phyloP scores from a whole-genome alignment of 1,140 invertebrate species.

The Periplaneta americana region DNA sequence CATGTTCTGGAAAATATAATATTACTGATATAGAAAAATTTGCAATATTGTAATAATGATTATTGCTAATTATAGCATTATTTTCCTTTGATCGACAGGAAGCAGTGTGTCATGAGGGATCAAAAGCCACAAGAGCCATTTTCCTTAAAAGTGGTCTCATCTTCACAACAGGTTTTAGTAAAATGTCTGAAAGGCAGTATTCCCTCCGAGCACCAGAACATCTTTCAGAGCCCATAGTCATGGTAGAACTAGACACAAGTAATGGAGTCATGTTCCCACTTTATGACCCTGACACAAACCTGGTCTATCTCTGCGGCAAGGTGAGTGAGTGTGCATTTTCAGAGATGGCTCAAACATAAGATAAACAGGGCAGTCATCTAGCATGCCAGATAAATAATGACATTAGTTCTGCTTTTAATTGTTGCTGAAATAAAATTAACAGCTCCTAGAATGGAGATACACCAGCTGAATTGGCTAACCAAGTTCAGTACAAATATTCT shows the following conservation, averaged over 20 bases:
- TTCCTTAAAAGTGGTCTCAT: constrained; percentile 84
- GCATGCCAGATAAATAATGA: too few relatives aligned
- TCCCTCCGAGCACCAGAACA: constrained; percentile 86
- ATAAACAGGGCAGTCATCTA: too few relatives aligned
- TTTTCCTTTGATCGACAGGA: constrained; percentile 52
- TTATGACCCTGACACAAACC: constrained; percentile 95
- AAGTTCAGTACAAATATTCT: too few relatives aligned
- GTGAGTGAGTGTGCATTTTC: constrained; percentile 35
- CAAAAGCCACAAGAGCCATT: constrained; percentile 92
- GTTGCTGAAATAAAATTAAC: too few relatives aligned
- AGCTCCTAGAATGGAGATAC: too few relatives aligned
- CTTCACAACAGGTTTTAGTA: constrained; percentile 96
- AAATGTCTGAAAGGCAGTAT: constrained; percentile 94
- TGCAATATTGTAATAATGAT: neutral
- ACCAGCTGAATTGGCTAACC: too few relatives aligned
- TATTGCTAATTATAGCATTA: neutral
- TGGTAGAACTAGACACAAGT: constrained; percentile 93
- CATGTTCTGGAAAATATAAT: neutral
- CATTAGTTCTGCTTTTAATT: constrained; percentile 1
- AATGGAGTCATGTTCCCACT: constrained; percentile 98
- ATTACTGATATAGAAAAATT: too few relatives aligned
- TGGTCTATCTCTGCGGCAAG: constrained; percentile 95
- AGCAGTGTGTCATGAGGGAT: constrained; percentile 89
- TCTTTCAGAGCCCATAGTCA: constrained; percentile 84
- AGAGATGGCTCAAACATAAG: too few relatives aligned